Evolutionary conservation across 1,140 invertebrate genomes (phyloP).

Genomic region (Camponotus pennsylvanicus): DNA sequence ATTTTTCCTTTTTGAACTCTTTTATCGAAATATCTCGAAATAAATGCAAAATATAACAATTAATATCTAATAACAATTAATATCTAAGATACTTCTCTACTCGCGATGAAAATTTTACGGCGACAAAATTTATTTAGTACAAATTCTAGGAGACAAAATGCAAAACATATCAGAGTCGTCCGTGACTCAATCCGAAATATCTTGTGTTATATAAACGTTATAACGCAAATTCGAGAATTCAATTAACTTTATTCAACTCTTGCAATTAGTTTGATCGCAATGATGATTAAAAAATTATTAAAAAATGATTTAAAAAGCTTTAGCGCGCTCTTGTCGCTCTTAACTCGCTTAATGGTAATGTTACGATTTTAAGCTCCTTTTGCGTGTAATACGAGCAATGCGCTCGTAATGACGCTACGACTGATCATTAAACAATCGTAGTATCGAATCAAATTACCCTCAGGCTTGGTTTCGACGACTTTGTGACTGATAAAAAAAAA

Average conservation of each 20-base stretch:
- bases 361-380: slow-evolving; percentile 55
- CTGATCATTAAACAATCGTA: slow-evolving; percentile 73
- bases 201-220: not conserved
- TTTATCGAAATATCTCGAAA: not conserved
- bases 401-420: slow-evolving; percentile 56
- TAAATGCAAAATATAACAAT: slow-evolving; percentile 1
- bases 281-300: not conserved
- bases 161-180: slow-evolving; percentile 48
- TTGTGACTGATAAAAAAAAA: slow-evolving; percentile 62
- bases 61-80: slow-evolving; percentile 14
- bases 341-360: slow-evolving; percentile 41
- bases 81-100: slow-evolving; percentile 2
- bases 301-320: not conserved
- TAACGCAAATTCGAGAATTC: not conserved
- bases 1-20: not conserved
- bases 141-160: slow-evolving; percentile 20
- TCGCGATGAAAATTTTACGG: not conserved
- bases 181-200: slow-evolving; percentile 9
- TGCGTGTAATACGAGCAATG: slow-evolving; percentile 43
- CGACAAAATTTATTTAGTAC: not conserved
- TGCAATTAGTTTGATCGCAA: not conserved
- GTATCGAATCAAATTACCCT: slow-evolving; percentile 67
- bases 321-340: slow-evolving; percentile 50
- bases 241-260: not conserved
- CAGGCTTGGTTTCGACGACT: slow-evolving; percentile 54